Evolutionary conservation across 2,888 invertebrate genomes (phyloP).

Genomic region (Dorcus parallelipipedus): DNA sequence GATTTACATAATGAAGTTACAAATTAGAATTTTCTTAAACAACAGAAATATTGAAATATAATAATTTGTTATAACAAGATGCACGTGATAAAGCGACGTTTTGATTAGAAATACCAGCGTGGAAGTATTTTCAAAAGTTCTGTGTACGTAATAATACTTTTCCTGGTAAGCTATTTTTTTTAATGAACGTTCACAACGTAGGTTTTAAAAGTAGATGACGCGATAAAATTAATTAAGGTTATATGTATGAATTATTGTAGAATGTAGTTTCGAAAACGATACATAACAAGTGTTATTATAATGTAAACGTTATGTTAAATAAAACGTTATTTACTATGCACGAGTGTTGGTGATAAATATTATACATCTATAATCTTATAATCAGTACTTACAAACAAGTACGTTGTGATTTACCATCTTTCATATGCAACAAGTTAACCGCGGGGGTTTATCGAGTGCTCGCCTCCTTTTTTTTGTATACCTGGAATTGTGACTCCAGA

Average conservation of each 20-base stretch:
- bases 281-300: conserved; percentile 14
- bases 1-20: too few relatives aligned
- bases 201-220: background rate
- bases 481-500: background rate
- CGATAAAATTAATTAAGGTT: conserved; percentile 16
- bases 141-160: too few relatives aligned
- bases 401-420: conserved; percentile 35
- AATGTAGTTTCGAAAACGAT: background rate
- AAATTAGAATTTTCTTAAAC: too few relatives aligned
- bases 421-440: conserved; percentile 32
- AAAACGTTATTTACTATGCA: conserved; percentile 14
- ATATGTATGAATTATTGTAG: conserved; percentile 7
- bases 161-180: too few relatives aligned
- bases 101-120: too few relatives aligned
- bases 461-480: background rate
- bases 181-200: background rate
- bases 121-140: too few relatives aligned
- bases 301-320: conserved; percentile 12
- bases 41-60: too few relatives aligned
- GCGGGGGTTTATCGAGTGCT: conserved; percentile 26
- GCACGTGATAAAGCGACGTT: too few relatives aligned
- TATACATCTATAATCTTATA: conserved; percentile 19
- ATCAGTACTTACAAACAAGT: conserved; percentile 18
- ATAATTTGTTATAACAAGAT: too few relatives aligned
- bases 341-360: conserved; percentile 15